Conservation (phyloP, 2,113 vertebrate genomes). For the Brienomyrus brachyistius region DNA sequence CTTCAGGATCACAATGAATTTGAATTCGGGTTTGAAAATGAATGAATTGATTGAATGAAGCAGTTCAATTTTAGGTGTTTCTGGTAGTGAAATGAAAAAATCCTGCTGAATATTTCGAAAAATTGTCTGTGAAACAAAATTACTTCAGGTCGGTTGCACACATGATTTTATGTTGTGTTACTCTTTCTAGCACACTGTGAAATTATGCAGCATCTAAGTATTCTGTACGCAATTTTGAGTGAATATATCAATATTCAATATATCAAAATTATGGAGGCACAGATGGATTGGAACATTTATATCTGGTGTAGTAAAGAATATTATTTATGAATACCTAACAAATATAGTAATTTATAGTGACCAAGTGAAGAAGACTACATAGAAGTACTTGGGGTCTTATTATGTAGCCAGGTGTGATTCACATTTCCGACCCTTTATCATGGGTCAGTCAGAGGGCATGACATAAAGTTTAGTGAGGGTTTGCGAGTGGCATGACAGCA, state of each 20-base stretch:
- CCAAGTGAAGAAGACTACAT: background rate
- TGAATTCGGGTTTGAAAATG: background rate
- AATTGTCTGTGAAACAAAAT: background rate
- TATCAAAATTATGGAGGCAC: background rate
- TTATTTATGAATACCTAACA: background rate
- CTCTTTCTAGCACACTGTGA: background rate
- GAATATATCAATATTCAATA: too few species aligned
- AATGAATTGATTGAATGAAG: background rate
- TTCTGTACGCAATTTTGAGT: background rate
- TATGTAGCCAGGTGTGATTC: background rate
- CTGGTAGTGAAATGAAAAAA: background rate
- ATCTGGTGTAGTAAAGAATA: background rate
- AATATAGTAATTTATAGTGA: background rate
- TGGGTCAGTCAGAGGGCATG: background rate
- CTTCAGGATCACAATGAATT: background rate
- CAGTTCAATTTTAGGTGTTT: background rate
- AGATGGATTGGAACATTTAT: background rate
- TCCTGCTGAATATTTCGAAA: background rate
- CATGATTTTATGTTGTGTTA: background rate
- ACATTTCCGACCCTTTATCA: background rate
- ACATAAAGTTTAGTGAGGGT: background rate
- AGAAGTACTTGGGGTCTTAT: background rate
- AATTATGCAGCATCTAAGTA: background rate
- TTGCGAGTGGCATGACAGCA: background rate
- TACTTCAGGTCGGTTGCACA: background rate